phyloP scores from a whole-genome alignment of 2,797 vertebrate species.

The Onychomys torridus region DNA sequence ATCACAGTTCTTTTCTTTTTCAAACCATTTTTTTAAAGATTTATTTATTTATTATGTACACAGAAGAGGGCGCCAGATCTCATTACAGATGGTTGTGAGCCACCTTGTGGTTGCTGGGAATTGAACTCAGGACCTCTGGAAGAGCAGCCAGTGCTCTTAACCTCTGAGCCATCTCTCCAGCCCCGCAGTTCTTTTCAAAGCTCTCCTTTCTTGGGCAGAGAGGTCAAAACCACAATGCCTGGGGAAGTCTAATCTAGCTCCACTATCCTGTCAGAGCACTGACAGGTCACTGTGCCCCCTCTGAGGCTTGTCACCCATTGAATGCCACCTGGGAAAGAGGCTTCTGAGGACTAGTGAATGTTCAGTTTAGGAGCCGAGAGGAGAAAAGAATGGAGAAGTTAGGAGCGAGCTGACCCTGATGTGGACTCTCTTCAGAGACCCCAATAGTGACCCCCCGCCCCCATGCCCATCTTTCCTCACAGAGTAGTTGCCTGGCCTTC shows the following conservation, averaged over 20 bases:
- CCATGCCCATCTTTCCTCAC: no score
- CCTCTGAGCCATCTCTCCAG: no score
- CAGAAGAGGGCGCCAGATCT: no score
- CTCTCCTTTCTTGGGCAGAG: background rate
- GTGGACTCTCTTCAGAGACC: background rate
- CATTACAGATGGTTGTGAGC: no score
- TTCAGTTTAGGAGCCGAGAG: background rate
- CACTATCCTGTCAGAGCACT: background rate
- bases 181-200: background rate
- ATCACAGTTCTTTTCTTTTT: background rate
- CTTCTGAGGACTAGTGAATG: background rate
- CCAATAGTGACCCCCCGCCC: background rate
- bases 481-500: background rate
- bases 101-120: no score
- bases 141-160: no score
- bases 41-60: no score
- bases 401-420: background rate
- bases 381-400: background rate
- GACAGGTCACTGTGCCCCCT: background rate
- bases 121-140: no score
- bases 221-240: background rate
- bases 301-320: background rate
- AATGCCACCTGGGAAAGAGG: background rate
- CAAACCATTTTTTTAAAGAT: no score
- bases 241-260: background rate